These are phyloP conservation scores for Stylophora pistillata DNA, from an alignment of 64 coral and sea anemone species.

Conservation along the genomic window DNA sequence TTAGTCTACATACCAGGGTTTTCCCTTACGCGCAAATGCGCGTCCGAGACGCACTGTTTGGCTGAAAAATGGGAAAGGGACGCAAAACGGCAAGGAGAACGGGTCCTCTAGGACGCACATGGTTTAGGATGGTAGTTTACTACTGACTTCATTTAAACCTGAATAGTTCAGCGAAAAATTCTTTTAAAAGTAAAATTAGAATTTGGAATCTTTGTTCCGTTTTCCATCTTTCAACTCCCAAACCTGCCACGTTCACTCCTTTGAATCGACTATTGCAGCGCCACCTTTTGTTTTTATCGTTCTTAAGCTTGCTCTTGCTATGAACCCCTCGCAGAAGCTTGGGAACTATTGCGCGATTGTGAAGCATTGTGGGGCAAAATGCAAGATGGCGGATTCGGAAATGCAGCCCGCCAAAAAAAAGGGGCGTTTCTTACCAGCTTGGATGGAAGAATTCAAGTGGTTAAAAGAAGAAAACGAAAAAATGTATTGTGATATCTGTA, in stretches of 20 bases:
- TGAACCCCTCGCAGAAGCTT: neutral
- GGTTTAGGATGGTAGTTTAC: neutral
- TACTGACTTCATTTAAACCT: constrained; percentile 9
- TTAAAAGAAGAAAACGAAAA: neutral
- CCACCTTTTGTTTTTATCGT: neutral
- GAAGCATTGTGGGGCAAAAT: neutral
- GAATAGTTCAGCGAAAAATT: constrained; percentile 7
- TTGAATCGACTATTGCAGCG: constrained; percentile 22
- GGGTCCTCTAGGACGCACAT: neutral
- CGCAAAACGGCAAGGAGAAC: neutral
- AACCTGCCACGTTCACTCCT: constrained; percentile 8
- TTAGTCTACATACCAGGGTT: no score
- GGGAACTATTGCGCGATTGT: neutral
- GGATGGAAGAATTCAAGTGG: neutral
- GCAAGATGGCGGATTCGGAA: no score
- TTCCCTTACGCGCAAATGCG: constrained; percentile 9
- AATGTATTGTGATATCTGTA: constrained; percentile 9
- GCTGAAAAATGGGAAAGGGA: constrained; percentile 17
- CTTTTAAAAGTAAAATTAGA: constrained; percentile 10
- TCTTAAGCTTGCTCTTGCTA: neutral
- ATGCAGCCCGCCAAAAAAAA: no score
- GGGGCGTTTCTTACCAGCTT: constrained; percentile 5
- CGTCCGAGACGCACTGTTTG: neutral
- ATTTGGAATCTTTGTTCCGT: constrained; percentile 3
- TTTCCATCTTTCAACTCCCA: constrained; percentile 7